These are phyloP conservation scores for Chrysemys picta DNA, from an alignment of 2,113 vertebrate species.

Conservation along the genomic window DNA sequence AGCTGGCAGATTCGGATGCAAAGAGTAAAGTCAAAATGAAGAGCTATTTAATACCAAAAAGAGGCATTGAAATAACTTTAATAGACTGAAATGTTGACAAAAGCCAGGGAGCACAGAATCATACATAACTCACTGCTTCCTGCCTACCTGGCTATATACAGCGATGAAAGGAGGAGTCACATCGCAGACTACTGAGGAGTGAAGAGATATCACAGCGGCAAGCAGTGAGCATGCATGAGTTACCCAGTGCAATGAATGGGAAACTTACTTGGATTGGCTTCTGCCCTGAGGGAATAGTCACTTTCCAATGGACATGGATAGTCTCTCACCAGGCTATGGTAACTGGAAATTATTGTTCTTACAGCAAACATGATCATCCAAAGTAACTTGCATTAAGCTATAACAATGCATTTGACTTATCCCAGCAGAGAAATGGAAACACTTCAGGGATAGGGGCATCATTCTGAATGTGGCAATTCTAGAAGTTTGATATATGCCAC, in stretches of 20 bases:
- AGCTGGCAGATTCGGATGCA: slow-evolving; percentile 59
- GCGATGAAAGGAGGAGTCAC: neutral
- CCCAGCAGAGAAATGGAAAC: neutral
- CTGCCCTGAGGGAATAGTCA: neutral
- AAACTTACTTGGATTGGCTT: neutral
- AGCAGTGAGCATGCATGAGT: neutral
- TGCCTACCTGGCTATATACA: neutral
- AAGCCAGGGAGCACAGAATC: slow-evolving; percentile 28
- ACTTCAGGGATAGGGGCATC: neutral
- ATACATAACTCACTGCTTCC: neutral
- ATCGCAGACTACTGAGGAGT: neutral
- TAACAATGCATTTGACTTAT: neutral
- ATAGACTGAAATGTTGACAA: slow-evolving; percentile 41
- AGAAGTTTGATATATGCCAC: neutral
- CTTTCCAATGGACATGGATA: neutral
- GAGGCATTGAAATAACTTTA: slow-evolving; percentile 49
- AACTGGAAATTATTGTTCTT: neutral
- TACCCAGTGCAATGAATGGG: neutral
- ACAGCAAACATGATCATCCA: neutral
- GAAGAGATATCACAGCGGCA: neutral
- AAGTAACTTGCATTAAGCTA: neutral
- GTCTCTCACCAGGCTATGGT: neutral
- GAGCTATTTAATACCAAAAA: slow-evolving; percentile 64
- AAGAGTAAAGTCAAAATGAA: slow-evolving; percentile 60
- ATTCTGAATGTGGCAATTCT: neutral